Conservation (phyloP, 35 echinoderm and acorn worm genomes). For the Lytechinus pictus region DNA sequence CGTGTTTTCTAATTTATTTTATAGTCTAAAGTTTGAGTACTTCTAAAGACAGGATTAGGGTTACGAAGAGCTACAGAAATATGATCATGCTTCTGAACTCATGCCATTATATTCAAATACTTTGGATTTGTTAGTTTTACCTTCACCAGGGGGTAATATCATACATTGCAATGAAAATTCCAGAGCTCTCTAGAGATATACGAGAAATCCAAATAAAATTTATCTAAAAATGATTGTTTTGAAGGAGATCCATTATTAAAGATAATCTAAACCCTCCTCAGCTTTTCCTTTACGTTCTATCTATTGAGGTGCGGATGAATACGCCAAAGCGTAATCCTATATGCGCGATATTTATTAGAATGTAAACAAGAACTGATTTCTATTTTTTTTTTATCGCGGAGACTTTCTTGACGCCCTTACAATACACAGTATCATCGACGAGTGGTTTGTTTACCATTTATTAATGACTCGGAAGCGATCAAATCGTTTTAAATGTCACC, state of each 20-base stretch:
- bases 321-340: background rate
- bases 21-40: background rate
- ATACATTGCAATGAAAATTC: background rate
- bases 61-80: background rate
- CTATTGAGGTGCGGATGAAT: background rate
- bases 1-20: background rate
- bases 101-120: background rate
- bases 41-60: background rate
- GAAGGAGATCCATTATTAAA: background rate
- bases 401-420: background rate
- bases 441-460: background rate
- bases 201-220: background rate
- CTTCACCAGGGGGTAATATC: background rate
- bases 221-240: background rate
- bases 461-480: conserved; percentile 10
- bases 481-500: background rate
- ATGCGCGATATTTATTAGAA: background rate
- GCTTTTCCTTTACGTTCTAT: background rate
- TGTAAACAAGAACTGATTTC: background rate
- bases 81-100: background rate
- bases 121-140: background rate
- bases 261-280: background rate
- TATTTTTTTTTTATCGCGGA: background rate
- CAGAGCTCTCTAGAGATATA: background rate
- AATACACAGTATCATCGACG: background rate